A percentile compares a stretch with the other conserved stretches of the same genome.
These are phyloP conservation scores for Phaethon lepturus DNA, from an alignment of 2,113 vertebrate genomes.

Conservation along the genomic window DNA sequence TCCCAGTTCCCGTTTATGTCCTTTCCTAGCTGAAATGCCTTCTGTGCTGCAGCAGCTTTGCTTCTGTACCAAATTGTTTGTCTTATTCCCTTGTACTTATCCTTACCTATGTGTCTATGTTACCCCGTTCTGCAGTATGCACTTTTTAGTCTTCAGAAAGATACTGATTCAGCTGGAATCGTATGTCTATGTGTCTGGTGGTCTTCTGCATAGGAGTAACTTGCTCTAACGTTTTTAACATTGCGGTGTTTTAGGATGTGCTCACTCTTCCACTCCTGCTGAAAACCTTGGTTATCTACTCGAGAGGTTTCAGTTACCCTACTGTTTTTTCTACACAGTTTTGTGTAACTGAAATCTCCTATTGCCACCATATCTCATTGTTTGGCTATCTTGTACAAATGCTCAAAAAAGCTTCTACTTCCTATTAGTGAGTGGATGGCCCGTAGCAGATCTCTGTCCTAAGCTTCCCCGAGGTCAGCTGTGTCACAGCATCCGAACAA, in stretches of 20 bases:
- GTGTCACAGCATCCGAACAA: conserved; percentile 22
- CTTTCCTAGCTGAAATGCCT: not conserved
- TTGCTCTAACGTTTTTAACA: not conserved
- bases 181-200: not conserved
- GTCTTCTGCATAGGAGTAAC: not conserved
- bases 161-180: not conserved
- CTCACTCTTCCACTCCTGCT: not conserved
- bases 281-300: not conserved
- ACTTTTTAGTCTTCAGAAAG: not conserved
- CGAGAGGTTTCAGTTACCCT: not conserved
- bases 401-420: not conserved
- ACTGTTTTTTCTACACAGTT: not conserved
- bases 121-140: not conserved
- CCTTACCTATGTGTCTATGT: not conserved
- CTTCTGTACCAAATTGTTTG: not conserved
- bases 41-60: not conserved
- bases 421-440: not conserved
- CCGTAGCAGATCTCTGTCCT: not conserved
- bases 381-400: not conserved
- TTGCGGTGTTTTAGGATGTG: not conserved
- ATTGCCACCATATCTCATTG: not conserved
- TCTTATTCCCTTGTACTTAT: not conserved
- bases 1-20: not conserved
- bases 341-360: not conserved
- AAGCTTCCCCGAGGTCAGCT: not conserved